A percentile compares a stretch with the other conserved stretches of the same genome.
Conservation (phyloP, 2,113 vertebrate genomes). For the Nipponia nippon region DNA sequence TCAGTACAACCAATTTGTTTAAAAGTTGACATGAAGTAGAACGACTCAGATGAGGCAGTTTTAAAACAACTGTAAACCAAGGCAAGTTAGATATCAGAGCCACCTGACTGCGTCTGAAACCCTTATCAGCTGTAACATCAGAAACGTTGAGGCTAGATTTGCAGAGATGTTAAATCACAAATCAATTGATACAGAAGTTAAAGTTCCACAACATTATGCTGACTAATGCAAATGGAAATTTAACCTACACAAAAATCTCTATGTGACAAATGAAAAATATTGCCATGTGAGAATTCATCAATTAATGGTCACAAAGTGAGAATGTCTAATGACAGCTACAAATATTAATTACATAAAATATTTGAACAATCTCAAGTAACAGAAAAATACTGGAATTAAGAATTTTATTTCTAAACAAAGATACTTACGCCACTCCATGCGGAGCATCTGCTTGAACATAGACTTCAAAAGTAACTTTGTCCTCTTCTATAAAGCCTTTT, state of each 20-base stretch:
- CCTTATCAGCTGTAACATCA: background rate
- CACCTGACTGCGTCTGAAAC: background rate
- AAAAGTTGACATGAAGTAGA: background rate
- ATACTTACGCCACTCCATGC: constrained; percentile 95
- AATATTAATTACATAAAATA: background rate
- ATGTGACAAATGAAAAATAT: background rate
- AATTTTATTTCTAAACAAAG: background rate
- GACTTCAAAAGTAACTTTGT: constrained; percentile 98
- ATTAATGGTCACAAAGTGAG: background rate
- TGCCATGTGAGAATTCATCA: background rate
- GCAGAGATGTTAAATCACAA: background rate
- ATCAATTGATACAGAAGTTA: background rate
- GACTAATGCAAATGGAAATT: background rate
- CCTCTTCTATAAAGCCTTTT: constrained; percentile 95
- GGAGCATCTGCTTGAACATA: constrained; percentile 97
- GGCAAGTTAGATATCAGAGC: background rate
- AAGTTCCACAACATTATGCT: background rate
- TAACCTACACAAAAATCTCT: background rate
- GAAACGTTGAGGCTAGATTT: background rate
- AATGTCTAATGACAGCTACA: background rate
- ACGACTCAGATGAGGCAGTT: background rate
- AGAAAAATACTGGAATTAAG: background rate
- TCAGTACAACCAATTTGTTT: background rate
- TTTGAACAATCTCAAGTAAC: background rate
- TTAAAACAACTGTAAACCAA: background rate